Evolutionary conservation across 2,113 vertebrate genomes (phyloP), one percentile per base, ranked within the genome.

Genomic region (Fukomys damarensis): DNA sequence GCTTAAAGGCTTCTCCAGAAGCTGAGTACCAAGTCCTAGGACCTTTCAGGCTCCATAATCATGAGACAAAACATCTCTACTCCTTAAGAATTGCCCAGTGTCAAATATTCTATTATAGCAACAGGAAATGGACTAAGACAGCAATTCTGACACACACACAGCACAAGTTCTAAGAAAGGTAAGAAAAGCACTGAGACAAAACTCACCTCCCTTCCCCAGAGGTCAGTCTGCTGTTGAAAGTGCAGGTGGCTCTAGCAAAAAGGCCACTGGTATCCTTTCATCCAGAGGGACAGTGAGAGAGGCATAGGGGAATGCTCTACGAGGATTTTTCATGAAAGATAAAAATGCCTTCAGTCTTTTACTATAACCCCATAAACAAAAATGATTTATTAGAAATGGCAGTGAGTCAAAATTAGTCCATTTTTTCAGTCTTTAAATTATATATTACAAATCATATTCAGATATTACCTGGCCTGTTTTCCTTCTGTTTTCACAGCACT

Each of bases 351-450:
- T 12, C 65, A 58, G 20, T 52, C 26, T 82, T 46, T 94, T 26
- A 49, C 22, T 6, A 32, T 38, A 80, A 13, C 3, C 46, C 80
- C n/a, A 86, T 32, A 80, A 86, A 16, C 49, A 28, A 54, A 82
- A 16, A 12, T 46, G 58, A 46, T 43, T 59, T 72, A 72, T 20
- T 87, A 41, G 41, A 16, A 20, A 17, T 41, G 49, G 6, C 16
- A 38, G 9, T 56, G 26, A 76, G 26, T 54, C 49, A 68, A 32
- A 86, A 38, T 41, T 12, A 83, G 54, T 13, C 24, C 8, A n/a
- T 89, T 77, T 86, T 89, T 76, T 41, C 30, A 87, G 52, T 5
- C 13, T 56, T 92, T 89, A 84, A 28, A 92, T 92, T 84, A 46
- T 56, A 17, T 72, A 16, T 70, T 12, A 32, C 38, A 70, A 87